A percentile compares a stretch with the other conserved stretches of the same genome.
Conservation (phyloP, 2,113 vertebrate species). For the Bostrychus sinensis region DNA sequence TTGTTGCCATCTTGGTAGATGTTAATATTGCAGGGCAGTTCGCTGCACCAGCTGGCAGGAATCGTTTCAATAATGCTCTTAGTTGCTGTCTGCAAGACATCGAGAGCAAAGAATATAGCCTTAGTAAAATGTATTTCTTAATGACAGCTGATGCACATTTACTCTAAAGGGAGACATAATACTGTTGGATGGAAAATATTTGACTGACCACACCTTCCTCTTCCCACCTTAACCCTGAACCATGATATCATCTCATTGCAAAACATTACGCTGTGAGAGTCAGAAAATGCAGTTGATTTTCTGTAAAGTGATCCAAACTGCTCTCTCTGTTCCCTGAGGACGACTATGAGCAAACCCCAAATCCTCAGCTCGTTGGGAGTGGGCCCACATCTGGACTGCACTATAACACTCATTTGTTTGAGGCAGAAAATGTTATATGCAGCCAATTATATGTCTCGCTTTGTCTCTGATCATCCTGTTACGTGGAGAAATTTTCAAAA, state of each 20-base stretch:
- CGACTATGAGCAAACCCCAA: constrained; percentile 32
- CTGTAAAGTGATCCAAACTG: constrained; percentile 61
- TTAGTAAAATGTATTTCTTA: not conserved
- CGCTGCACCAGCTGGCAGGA: constrained; percentile 17
- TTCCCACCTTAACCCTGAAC: constrained; percentile 31
- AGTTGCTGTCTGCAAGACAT: constrained; percentile 41
- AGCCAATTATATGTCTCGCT: constrained; percentile 2
- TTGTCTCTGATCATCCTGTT: no score
- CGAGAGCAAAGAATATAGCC: no score
- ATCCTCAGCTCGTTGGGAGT: constrained; percentile 55
- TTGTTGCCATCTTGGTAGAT: constrained; percentile 48
- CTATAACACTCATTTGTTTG: constrained; percentile 31
- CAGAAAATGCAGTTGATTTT: constrained; percentile 47
- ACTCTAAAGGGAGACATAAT: constrained; percentile 30
- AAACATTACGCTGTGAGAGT: constrained; percentile 40
- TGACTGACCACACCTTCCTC: constrained; percentile 53
- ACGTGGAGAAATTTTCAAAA: no score
- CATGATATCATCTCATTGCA: constrained; percentile 69
- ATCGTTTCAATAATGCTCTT: not conserved
- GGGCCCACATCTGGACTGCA: constrained; percentile 55
- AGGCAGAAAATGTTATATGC: constrained; percentile 17
- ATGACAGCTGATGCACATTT: constrained; percentile 7
- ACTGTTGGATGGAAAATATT: constrained; percentile 38
- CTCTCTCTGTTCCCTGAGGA: constrained; percentile 42
- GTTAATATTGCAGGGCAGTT: constrained; percentile 39